Evolutionary conservation across 1,140 invertebrate genomes (phyloP), one percentile per base, ranked within the genome.

Genomic region (Temnothorax longispinosus): DNA sequence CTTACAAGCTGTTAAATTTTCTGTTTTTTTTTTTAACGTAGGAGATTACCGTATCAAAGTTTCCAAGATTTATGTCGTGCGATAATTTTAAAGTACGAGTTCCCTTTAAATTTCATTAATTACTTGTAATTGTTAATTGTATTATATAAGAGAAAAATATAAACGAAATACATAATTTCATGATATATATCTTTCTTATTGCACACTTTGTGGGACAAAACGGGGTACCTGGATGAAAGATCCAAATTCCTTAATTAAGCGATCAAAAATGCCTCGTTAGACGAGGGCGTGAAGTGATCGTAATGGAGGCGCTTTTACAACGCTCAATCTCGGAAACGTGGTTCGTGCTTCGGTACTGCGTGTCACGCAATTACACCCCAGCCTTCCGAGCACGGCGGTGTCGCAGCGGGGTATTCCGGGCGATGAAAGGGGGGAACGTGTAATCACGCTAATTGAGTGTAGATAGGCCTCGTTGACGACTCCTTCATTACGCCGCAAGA

Each of bases 381-480:
- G 56, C 67, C 78, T 74, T 71, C 38, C 7, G 13, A 8, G 41
- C 67, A 50, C 52, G 89, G 65, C 58, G 89, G 82, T 90, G 89
- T 90, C 89, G 86, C 89, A 78, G 90, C 65, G 89, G 81, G 81
- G 84, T 81, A 86, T 85, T 88, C 86, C 41, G 74, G 64, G 69
- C 78, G 90, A 87, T 87, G 90, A 86, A 86, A 88, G 86, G 88
- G 89, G 90, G 89, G 86, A 89, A 82, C 89, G 87, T 87, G 91
- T 93, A 93, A 93, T 93, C 92, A 88, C 88, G 88, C 90, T 93
- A 93, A 93, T 93, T 93, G 92, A 93, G 93, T 93, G 91, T 88
- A 89, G 93, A 93, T 93, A 93, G 92, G 90, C 90, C 90, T 91
- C 91, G 92, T 92, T 93, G 92, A 93, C 92, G 91, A 90, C 93